These are phyloP conservation scores for Aurelia aurita complex sp. Pacific DNA, from an alignment of 30 jellyfish, hydroid and myxozoan species.

Conservation along the genomic window DNA sequence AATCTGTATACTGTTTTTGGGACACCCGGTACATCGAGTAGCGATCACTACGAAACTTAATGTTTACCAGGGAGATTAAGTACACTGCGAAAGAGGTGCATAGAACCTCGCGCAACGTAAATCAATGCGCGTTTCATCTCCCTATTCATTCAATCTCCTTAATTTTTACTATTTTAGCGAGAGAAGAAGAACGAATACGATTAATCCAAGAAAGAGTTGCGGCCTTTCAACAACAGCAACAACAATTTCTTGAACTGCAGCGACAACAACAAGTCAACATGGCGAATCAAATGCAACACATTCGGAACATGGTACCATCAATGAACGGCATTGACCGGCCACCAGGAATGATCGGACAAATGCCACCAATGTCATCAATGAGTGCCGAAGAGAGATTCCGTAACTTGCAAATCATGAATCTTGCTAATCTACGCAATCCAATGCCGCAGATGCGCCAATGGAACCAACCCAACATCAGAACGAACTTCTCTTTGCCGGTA, in stretches of 20 bases:
- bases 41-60: neutral
- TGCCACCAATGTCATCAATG: constrained; percentile 11
- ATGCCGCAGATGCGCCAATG: constrained; percentile 12
- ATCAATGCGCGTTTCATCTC: no score
- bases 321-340: neutral
- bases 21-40: neutral
- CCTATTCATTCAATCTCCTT: no score
- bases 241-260: constrained; percentile 11
- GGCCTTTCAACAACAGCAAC: constrained; percentile 45
- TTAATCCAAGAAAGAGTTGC: constrained; percentile 27
- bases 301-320: neutral
- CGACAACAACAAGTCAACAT: constrained; percentile 37
- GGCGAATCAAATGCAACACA: constrained; percentile 25
- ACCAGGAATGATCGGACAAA: neutral
- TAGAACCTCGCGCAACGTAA: no score
- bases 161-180: neutral
- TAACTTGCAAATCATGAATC: constrained; percentile 29
- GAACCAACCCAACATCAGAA: neutral
- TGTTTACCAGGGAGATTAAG: no score
- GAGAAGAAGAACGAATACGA: constrained; percentile 46
- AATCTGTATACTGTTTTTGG: no score
- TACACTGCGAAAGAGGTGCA: no score
- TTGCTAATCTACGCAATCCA: constrained; percentile 29
- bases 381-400: constrained; percentile 43
- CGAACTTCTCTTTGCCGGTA: neutral